Percentiles rank a stretch among this genome's conserved stretches.
These are phyloP conservation scores for Lumbricus terrestris DNA, from an alignment of 2,888 invertebrate genomes.

Conservation along the genomic window DNA sequence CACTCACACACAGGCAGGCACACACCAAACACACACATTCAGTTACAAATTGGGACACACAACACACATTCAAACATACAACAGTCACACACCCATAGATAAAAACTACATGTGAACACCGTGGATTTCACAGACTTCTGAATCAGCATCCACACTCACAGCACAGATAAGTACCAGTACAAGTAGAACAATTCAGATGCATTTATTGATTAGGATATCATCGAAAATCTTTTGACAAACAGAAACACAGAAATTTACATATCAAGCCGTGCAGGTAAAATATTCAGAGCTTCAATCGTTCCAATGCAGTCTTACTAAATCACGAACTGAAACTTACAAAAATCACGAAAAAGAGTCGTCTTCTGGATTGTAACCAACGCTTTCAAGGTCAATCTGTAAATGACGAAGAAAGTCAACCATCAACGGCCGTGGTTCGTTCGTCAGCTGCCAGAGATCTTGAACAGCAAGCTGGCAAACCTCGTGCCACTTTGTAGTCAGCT, in stretches of 20 bases:
- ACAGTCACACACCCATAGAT: too few relatives aligned
- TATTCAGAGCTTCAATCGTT: background rate
- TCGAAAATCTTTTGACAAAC: background rate
- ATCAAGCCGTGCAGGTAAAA: background rate
- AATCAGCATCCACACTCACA: too few relatives aligned
- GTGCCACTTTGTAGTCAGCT: conserved; percentile 19
- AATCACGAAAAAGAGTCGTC: conserved; percentile 14
- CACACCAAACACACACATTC: too few relatives aligned
- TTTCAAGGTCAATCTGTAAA: conserved; percentile 16
- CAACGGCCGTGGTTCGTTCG: conserved; percentile 19
- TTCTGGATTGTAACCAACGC: conserved; percentile 19
- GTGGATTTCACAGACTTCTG: too few relatives aligned
- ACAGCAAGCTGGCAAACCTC: conserved; percentile 17
- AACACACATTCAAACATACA: too few relatives aligned
- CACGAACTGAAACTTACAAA: background rate
- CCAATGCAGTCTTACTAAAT: background rate
- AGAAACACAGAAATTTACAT: background rate
- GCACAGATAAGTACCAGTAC: too few relatives aligned
- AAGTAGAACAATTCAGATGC: background rate
- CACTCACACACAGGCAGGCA: too few relatives aligned
- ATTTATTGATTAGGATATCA: background rate
- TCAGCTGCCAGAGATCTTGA: conserved; percentile 15
- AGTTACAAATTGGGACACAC: too few relatives aligned
- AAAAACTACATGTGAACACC: too few relatives aligned
- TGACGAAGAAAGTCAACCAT: conserved; percentile 6